Evolutionary conservation across 2,888 invertebrate genomes (phyloP).

Genomic region (Ectemnius lituratus): DNA sequence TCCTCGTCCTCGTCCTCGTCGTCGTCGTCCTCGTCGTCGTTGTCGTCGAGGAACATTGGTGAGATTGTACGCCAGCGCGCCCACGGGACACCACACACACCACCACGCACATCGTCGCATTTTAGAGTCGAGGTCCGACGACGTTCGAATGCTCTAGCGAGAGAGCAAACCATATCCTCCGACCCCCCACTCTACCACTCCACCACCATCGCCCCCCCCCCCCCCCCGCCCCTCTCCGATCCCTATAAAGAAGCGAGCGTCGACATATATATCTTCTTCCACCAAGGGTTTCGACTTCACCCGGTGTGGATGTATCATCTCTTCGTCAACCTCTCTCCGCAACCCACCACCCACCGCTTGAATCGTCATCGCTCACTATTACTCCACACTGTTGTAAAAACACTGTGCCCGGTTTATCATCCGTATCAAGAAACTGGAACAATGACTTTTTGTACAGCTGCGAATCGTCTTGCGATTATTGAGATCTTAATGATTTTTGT

Average conservation of each 20-base stretch:
- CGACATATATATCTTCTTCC: background rate
- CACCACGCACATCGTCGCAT: background rate
- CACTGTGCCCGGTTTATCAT: background rate
- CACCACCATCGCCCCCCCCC: no score
- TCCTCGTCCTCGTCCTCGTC: background rate
- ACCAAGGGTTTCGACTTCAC: background rate
- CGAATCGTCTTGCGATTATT: no score
- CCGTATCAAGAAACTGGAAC: no score
- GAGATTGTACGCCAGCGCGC: conserved; percentile 45
- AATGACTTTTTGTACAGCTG: no score
- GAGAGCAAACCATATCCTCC: no score
- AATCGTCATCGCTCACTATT: no score
- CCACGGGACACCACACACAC: background rate
- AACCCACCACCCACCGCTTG: background rate
- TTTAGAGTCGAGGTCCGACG: no score
- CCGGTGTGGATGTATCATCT: background rate
- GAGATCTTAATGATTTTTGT: no score
- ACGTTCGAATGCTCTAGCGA: background rate
- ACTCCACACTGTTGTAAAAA: background rate
- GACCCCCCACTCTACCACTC: no score
- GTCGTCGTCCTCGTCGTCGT: background rate
- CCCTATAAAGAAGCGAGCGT: background rate
- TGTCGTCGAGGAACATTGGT: background rate
- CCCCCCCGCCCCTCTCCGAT: background rate
- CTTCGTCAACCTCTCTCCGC: background rate